Conservation (phyloP, 2,888 invertebrate genomes). For the Glaucopsyche alexis region DNA sequence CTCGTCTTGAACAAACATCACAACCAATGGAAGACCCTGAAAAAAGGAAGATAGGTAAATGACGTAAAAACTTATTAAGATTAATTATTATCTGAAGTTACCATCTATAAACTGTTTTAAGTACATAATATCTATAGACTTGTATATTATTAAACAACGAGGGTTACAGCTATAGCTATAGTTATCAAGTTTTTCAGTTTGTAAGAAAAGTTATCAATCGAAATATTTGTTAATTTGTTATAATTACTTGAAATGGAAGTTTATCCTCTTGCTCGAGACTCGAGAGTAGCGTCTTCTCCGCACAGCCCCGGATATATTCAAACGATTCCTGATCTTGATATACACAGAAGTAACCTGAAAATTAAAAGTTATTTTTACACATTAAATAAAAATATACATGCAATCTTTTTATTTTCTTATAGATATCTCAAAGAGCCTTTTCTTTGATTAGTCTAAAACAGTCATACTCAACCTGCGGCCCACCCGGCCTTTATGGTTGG, state of each 20-base stretch:
- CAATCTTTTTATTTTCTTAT: too few relatives aligned
- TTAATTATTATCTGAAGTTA: too few relatives aligned
- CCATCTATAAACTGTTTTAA: too few relatives aligned
- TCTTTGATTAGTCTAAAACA: too few relatives aligned
- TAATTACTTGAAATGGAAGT: slow-evolving; percentile 88
- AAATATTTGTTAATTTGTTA: too few relatives aligned
- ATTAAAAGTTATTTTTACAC: neutral
- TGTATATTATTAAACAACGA: too few relatives aligned
- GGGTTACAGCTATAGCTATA: too few relatives aligned
- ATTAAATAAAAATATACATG: neutral
- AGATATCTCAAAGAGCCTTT: too few relatives aligned
- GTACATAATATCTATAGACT: too few relatives aligned
- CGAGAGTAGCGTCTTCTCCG: slow-evolving; percentile 93
- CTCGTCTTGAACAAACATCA: slow-evolving; percentile 93
- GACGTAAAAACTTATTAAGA: neutral
- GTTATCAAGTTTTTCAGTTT: too few relatives aligned
- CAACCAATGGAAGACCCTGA: slow-evolving; percentile 88
- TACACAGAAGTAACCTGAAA: slow-evolving; percentile 89
- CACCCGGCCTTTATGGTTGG: too few relatives aligned
- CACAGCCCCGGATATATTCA: slow-evolving; percentile 93
- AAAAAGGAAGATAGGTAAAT: slow-evolving; percentile 7
- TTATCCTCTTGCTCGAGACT: slow-evolving; percentile 95
- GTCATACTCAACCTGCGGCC: too few relatives aligned
- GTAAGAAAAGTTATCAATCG: neutral
- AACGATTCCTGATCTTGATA: slow-evolving; percentile 95